A percentile compares a stretch with the other conserved stretches of the same genome.
Evolutionary conservation across 92 coral and sea anemone species (phyloP).

Genomic region (Diadumene lineata): DNA sequence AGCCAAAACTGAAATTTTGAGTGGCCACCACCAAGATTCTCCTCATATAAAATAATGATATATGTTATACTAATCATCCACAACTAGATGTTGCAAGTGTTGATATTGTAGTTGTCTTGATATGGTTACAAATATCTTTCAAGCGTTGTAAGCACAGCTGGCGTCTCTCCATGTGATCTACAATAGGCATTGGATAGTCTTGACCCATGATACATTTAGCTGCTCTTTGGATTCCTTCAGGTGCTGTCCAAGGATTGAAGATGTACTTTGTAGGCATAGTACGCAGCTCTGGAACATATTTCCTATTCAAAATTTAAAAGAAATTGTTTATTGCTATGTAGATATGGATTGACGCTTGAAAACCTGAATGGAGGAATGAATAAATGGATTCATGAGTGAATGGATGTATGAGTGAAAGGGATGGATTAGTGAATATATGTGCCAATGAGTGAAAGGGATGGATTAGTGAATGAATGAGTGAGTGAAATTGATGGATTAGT

Average conservation of each 20-base stretch:
- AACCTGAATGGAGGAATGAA: too few species aligned
- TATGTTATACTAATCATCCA: background rate
- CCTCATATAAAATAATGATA: too few species aligned
- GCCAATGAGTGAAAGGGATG: too few species aligned
- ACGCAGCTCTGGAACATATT: conserved; percentile 84
- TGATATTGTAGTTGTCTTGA: conserved; percentile 27
- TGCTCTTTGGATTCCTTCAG: conserved; percentile 62
- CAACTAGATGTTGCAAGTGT: background rate
- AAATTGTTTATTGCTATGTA: too few species aligned
- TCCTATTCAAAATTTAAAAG: conserved; percentile 25
- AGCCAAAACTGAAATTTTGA: too few species aligned
- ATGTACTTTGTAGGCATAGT: conserved; percentile 84
- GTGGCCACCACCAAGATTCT: too few species aligned
- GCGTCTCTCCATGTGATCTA: conserved; percentile 65
- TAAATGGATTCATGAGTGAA: too few species aligned
- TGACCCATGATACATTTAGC: conserved; percentile 79
- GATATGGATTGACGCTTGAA: too few species aligned
- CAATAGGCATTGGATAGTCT: conserved; percentile 78
- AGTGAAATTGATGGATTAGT: too few species aligned
- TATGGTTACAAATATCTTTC: conserved; percentile 60
- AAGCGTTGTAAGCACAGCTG: conserved; percentile 59
- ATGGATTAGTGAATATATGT: too few species aligned
- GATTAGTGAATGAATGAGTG: too few species aligned
- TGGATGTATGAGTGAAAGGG: too few species aligned
- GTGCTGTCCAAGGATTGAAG: conserved; percentile 89